Evolutionary conservation across 2,797 vertebrate species (phyloP), one percentile per base, ranked within the genome.

Genomic region (Meda fulgida): DNA sequence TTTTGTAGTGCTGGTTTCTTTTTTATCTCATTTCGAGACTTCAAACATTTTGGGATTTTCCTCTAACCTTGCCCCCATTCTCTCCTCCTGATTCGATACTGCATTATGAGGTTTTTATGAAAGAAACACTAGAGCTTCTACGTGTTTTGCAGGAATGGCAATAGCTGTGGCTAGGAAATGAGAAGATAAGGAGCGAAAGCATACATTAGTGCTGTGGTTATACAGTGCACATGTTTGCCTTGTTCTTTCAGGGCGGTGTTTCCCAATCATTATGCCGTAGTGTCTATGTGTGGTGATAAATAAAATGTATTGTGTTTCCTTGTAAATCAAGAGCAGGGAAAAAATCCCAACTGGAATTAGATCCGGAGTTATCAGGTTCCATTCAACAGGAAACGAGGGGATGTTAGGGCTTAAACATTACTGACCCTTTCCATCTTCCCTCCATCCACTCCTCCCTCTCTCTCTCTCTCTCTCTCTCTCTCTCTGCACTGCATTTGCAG

Each of bases 191-290:
- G 90, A 89, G 81, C 85, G 89, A 63, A 91, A 89, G 90, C 88
- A 89, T 92, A 88, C 89, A 93, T 94, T 94, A 93, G 89, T 90
- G 93, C 94, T 90, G 87, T 93, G 93, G 94, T 91, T 91, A 90
- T 87, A 75, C 19, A 29, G 89, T 91, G 85, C 84, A 84, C 91
- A 93, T 93, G 91, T 93, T 93, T 92, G 84, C 67, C 75, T 89
- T 90, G 93, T 89, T 92, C 92, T 92, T 92, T 89, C 34, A 38
- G 77, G 90, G 91, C 90, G 92, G 92, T 91, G 88, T 92, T 85
- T 89, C 90, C 91, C 92, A 92, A 94, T 93, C 92, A 92, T 90
- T 87, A 87, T 90, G 90, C 92, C 91, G 91, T 90, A 93, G 91
- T 92, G 92, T 87, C 69, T 91, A 87, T 86, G 69, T 16, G 70